Base-by-base conservation (phyloP, 2,113 vertebrate species). In the Emydura subglobosa region DNA sequence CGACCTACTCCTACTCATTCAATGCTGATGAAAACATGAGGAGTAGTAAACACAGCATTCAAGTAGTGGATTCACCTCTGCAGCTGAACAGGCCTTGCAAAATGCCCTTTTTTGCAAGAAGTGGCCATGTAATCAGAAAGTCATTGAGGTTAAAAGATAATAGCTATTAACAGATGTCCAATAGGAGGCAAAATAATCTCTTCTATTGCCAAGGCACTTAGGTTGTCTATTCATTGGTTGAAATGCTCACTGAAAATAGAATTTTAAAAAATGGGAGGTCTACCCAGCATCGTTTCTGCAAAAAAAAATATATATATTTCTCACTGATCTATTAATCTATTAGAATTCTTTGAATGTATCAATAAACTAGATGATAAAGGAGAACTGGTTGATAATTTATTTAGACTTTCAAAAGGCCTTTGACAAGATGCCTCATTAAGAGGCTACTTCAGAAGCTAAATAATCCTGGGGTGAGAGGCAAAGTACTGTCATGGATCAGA, bases 1-100 rank as follows among this genome's bases (percentile, higher is more conserved):
- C 5, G 87, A 90, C 79, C 92, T 90, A 79, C 95, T 94, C 78
- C 92, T 88, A 82, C 93, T 93, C 83, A n/a, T 59, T 90, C 39
- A 54, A 47, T 85, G 85, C 24, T 83, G 61, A 79, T 31, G 68
- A 90, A 95, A 92, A 95, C 44, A 79, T 9, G 19, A 72, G 79
- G 47, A 91, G 59, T 50, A 59, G 88, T 55, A 85, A 82, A 42
- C 39, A 16, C 21, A 22, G 59, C 80, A 82, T 79, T 49, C 51
- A 72, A 87, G 82, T 91, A 87, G 34, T 78, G 83, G 86, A 93
- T 85, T 42, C 82, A 87, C 80, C 80, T 87, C 86, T 49, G 88
- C 76, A 31, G n/a, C 1, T 72, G 1, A 10, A 0, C 0, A 90
- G 76, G 79, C 68, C 0, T 1, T 0, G 31, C 44, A 61, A 79